Evolutionary conservation across 2,797 vertebrate species (phyloP), one percentile per base, ranked within the genome.

Genomic region (Vireo griseus): DNA sequence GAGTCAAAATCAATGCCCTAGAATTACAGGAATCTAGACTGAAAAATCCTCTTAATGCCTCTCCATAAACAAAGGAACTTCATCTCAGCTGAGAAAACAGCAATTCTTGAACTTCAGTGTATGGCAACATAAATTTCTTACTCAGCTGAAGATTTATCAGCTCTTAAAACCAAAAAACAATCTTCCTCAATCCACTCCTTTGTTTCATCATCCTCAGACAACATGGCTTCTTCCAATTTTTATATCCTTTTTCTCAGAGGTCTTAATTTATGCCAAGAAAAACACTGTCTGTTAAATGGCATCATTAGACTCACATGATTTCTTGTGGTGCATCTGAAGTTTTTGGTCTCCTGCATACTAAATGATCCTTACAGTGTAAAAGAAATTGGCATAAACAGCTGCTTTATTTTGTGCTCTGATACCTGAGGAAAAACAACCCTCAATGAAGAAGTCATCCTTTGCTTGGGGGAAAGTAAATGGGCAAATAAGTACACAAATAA

Each of bases 191-290:
- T 62, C 74, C 59, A 72, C 40, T 91, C 69, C 47, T 93, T 48
- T 92, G 81, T 91, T 92, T 86, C 58, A 87, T 82, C 68, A 90
- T 69, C 85, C 61, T 48, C 75, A 96, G 81, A 87, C 72, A 66
- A 61, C 10, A 84, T 17, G 57, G 55, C 40, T 91, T 65, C 40
- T 81, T 75, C 18, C 67, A 71, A 24, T 89, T 95, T 95, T 95
- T 92, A 71, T 17, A 73, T 77, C 24, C 47, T 88, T 94, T 94
- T 96, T 95, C 85, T 96, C 95, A 93, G 50, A 50, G 76, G 55
- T 95, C 92, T 92, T 94, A 92, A 95, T 92, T 94, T 91, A 94
- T 51, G 69, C 93, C 90, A 95, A 97, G 88, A 95, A 96, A 90
- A 74, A 90, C 79, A 65, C 29, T 65, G 62, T 81, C 88, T 95